phyloP scores from a whole-genome alignment of 2,888 invertebrate genomes.

The Tromatobia lineatoria region DNA sequence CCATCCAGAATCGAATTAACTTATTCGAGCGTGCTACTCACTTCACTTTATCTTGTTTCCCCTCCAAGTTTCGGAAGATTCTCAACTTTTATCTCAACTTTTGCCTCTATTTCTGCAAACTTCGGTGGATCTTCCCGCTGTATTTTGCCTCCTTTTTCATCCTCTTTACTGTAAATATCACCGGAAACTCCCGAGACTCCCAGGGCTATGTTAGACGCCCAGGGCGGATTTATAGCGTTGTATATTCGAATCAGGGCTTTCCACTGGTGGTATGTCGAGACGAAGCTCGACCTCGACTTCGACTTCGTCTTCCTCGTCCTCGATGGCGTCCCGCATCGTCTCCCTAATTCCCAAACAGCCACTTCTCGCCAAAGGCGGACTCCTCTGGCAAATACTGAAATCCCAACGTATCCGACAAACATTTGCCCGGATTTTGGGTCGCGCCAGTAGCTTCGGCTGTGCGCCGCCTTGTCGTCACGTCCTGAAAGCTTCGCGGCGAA shows the following conservation, averaged over 20 bases:
- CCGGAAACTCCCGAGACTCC: slow-evolving; percentile 9
- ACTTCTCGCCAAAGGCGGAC: slow-evolving; percentile 70
- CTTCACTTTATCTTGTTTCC: slow-evolving; percentile 9
- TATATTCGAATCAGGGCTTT: slow-evolving; percentile 52
- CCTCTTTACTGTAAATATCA: slow-evolving; percentile 41
- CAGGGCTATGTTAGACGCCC: slow-evolving; percentile 4
- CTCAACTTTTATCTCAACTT: slow-evolving; percentile 34
- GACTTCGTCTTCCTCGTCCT: slow-evolving; percentile 22
- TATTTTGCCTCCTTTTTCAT: background rate
- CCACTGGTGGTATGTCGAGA: background rate
- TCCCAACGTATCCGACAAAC: slow-evolving; percentile 76
- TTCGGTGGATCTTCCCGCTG: slow-evolving; percentile 30
- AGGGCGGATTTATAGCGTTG: slow-evolving; percentile 49
- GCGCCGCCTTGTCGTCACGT: slow-evolving; percentile 40
- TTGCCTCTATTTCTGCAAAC: background rate
- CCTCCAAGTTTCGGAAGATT: background rate
- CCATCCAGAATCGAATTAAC: slow-evolving; percentile 28
- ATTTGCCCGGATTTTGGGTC: slow-evolving; percentile 73
- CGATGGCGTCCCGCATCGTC: slow-evolving; percentile 65
- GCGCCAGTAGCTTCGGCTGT: slow-evolving; percentile 2
- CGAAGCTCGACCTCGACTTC: slow-evolving; percentile 23
- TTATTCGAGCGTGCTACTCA: slow-evolving; percentile 15
- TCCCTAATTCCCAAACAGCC: slow-evolving; percentile 75
- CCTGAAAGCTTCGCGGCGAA: slow-evolving; percentile 22
- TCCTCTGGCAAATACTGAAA: slow-evolving; percentile 73